phyloP scores from a whole-genome alignment of 2,113 vertebrate species.

The Odobenus rosmarus region DNA sequence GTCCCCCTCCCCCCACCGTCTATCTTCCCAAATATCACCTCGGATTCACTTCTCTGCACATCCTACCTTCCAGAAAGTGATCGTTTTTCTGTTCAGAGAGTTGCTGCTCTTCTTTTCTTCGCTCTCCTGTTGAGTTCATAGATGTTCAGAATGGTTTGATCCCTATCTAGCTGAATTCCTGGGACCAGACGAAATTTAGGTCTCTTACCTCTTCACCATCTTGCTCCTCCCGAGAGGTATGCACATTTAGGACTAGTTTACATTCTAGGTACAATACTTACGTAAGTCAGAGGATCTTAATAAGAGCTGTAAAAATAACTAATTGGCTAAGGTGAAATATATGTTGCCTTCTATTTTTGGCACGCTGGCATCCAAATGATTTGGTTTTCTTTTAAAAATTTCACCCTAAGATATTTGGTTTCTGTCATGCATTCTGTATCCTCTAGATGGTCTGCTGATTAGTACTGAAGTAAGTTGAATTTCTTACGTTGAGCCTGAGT shows the following conservation, averaged over 20 bases:
- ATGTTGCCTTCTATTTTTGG: neutral
- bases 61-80: no score
- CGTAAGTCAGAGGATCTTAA: constrained; percentile 20
- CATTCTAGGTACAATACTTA: neutral
- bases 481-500: neutral
- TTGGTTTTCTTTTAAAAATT: neutral
- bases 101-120: no score
- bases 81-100: no score
- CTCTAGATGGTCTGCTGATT: neutral
- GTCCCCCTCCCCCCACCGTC: no score
- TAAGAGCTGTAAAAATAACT: neutral
- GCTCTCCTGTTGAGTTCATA: no score
- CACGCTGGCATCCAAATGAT: neutral
- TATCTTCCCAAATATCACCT: no score
- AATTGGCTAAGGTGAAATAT: neutral
- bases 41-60: no score
- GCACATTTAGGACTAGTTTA: neutral
- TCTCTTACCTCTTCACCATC: no score
- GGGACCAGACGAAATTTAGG: no score
- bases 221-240: no score
- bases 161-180: no score
- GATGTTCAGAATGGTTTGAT: no score
- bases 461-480: neutral
- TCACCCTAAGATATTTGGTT: neutral
- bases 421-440: neutral